Percentiles rank a stretch among this genome's conserved stretches.
Evolutionary conservation across 2,113 vertebrate species (phyloP).

Genomic region (Gorsachius goisagi): DNA sequence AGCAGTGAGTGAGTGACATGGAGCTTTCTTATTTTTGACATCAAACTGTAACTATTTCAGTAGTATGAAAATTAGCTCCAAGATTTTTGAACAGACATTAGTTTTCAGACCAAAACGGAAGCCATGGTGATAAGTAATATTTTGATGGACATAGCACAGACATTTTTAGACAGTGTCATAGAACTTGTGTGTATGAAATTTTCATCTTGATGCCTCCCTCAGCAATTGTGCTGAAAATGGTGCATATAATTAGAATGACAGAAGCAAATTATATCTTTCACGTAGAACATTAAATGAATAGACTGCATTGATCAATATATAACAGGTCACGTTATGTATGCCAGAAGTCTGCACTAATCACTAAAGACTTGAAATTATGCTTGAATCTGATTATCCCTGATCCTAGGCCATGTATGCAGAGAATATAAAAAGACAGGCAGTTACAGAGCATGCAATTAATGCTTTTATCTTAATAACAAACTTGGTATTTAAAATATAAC

Average conservation of each 20-base stretch:
- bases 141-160: not conserved
- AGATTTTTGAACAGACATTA: not conserved
- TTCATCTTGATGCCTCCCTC: not conserved
- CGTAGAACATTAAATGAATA: not conserved
- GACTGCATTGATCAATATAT: not conserved
- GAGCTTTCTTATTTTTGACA: not conserved
- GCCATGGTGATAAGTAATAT: not conserved
- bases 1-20: not conserved
- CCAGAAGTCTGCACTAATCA: not conserved
- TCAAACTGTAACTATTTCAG: not conserved
- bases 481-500: not conserved
- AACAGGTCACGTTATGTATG: not conserved
- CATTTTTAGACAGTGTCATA: not conserved
- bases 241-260: not conserved
- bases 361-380: not conserved
- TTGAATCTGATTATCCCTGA: not conserved
- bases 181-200: not conserved
- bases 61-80: not conserved
- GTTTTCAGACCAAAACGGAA: not conserved
- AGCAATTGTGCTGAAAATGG: not conserved
- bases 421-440: not conserved
- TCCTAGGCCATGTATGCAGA: not conserved
- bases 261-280: not conserved
- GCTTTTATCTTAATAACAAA: not conserved
- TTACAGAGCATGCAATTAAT: not conserved